phyloP scores from a whole-genome alignment of 2,888 invertebrate genomes.

The Drosophila colorata region DNA sequence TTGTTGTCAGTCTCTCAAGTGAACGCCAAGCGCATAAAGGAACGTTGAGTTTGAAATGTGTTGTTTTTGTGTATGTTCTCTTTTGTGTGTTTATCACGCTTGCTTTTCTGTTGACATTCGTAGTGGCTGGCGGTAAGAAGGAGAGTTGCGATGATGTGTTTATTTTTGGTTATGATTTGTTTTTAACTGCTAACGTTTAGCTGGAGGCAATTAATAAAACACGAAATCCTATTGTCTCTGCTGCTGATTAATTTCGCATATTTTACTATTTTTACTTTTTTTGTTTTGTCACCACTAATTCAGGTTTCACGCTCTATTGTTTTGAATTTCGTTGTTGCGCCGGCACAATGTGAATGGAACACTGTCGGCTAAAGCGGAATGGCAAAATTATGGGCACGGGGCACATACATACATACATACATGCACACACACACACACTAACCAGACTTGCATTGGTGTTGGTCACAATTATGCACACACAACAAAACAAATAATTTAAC shows the following conservation, averaged over 20 bases:
- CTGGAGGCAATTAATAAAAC: conserved; percentile 14
- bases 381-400: conserved; percentile 45
- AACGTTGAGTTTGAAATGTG: conserved; percentile 52
- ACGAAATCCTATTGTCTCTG: conserved; percentile 26
- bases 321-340: conserved; percentile 45
- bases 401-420: conserved; percentile 15
- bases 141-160: conserved; percentile 30
- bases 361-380: conserved; percentile 38
- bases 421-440: conserved; percentile 15
- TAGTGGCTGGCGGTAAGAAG: conserved; percentile 31
- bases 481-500: conserved; percentile 62
- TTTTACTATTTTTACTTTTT: conserved; percentile 16
- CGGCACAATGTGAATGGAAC: conserved; percentile 45
- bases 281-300: conserved; percentile 51
- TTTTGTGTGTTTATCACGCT: conserved; percentile 40
- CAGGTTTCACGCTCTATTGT: conserved; percentile 55
- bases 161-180: conserved; percentile 34
- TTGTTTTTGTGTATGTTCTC: conserved; percentile 56
- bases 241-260: conserved; percentile 18
- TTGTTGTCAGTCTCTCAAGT: conserved; percentile 69
- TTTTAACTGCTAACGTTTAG: background rate
- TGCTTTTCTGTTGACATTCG: conserved; percentile 49
- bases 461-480: conserved; percentile 55
- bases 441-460: conserved; percentile 33
- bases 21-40: conserved; percentile 39